Evolutionary conservation across 23 tunicate species (phyloP).

Genomic region (Trididemnum clinides): DNA sequence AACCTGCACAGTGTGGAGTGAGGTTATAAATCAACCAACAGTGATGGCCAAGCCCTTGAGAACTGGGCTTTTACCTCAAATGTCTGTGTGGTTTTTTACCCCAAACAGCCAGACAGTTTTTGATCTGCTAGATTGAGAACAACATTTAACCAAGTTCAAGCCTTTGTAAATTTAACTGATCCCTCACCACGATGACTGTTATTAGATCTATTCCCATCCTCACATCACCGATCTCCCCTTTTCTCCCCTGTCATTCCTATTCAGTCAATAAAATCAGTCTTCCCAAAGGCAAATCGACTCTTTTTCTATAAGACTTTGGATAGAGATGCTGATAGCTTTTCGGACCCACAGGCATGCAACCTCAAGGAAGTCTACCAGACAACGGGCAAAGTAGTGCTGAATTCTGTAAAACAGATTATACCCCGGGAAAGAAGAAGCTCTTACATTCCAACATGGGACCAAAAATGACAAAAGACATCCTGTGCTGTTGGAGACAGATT

Average conservation of each 20-base stretch:
- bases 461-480: background rate
- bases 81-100: background rate
- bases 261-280: background rate
- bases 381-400: background rate
- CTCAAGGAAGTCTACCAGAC: background rate
- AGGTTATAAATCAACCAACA: background rate
- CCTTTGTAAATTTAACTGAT: background rate
- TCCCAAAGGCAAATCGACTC: background rate
- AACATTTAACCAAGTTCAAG: background rate
- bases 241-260: background rate
- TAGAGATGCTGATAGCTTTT: background rate
- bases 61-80: background rate
- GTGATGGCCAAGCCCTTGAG: background rate
- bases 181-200: background rate
- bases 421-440: background rate
- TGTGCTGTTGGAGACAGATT: too few relatives aligned
- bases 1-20: background rate
- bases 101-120: background rate
- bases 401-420: background rate
- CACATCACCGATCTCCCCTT: background rate
- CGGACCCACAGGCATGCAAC: background rate
- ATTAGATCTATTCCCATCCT: background rate
- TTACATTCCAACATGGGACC: background rate
- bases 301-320: background rate
- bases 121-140: background rate